phyloP scores from a whole-genome alignment of 1,140 invertebrate species.

The Drosophila arawakana region DNA sequence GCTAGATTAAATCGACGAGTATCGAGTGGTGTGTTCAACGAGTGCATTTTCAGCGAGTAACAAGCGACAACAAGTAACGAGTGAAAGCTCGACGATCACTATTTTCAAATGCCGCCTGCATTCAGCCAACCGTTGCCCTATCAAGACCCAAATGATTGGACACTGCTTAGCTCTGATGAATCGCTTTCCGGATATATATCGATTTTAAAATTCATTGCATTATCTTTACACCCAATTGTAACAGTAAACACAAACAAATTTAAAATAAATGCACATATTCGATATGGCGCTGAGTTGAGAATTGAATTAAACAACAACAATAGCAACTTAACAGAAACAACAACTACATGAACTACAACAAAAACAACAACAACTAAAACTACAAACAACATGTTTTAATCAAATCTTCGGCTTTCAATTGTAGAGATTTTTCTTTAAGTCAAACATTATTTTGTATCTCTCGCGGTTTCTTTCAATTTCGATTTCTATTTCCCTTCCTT shows the following conservation, averaged over 20 bases:
- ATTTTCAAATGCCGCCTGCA: too few relatives aligned
- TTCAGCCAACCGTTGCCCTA: too few relatives aligned
- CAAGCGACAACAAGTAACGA: too few relatives aligned
- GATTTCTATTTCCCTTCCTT: conserved; percentile 5
- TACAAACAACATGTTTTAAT: conserved; percentile 16
- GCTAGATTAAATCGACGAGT: too few relatives aligned
- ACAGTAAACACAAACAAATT: conserved; percentile 35
- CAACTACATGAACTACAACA: background rate
- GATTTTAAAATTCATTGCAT: conserved; percentile 42
- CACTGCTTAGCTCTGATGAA: conserved; percentile 26
- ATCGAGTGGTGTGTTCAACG: too few relatives aligned
- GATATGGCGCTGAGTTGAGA: conserved; percentile 24
- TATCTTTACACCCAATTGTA: conserved; percentile 41
- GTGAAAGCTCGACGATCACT: too few relatives aligned
- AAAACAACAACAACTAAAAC: conserved; percentile 6
- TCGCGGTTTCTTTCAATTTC: background rate
- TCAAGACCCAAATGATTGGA: background rate
- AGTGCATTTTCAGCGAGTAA: too few relatives aligned
- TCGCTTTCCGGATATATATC: conserved; percentile 28
- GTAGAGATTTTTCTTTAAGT: conserved; percentile 32
- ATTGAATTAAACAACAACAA: conserved; percentile 15
- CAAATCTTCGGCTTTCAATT: conserved; percentile 43
- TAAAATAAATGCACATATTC: conserved; percentile 32
- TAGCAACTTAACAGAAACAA: conserved; percentile 5
- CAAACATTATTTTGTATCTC: background rate